Conservation (phyloP, 1,140 invertebrate genomes). For the Onthophagus taurus region DNA sequence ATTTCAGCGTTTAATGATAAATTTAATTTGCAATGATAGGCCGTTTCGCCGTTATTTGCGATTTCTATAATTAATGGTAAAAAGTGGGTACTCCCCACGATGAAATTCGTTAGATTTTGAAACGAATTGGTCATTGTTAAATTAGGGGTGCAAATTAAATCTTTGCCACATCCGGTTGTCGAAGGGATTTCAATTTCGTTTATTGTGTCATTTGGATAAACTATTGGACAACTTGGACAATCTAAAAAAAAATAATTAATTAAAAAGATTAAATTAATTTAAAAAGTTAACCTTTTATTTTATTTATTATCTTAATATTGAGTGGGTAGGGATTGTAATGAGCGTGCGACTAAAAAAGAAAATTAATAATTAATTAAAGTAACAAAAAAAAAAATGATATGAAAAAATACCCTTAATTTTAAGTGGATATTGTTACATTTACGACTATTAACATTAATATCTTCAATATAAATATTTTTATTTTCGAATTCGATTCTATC, state of each 20-base stretch:
- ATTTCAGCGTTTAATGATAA: background rate
- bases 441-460: no score
- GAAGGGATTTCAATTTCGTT: background rate
- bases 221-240: background rate
- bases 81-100: background rate
- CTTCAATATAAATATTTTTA: no score
- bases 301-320: no score
- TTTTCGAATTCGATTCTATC: no score
- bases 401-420: no score
- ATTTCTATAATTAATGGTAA: background rate
- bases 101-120: background rate
- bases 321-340: no score
- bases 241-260: background rate
- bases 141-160: background rate
- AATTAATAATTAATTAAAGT: no score
- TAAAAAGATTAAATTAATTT: no score
- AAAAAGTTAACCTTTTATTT: no score
- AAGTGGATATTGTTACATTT: no score
- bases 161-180: background rate
- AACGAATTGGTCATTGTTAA: background rate
- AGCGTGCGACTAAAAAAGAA: no score
- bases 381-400: no score
- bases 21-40: background rate
- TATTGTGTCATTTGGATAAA: background rate
- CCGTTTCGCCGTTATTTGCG: background rate